Conservation (phyloP, 2,888 invertebrate genomes). For the Agrilus biguttatus region DNA sequence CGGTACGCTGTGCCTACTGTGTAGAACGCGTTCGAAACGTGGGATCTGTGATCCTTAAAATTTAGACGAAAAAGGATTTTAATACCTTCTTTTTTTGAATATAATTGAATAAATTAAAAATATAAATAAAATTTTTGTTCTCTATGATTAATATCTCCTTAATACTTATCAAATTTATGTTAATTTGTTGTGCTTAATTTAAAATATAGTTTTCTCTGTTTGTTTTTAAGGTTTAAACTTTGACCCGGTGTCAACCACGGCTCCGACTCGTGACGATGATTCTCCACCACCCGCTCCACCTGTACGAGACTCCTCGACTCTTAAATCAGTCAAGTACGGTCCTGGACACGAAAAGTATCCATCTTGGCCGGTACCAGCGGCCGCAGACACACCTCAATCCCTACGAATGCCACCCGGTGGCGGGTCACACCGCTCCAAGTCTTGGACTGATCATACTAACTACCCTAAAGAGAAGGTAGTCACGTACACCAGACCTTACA, state of each 20-base stretch:
- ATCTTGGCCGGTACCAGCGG: slow-evolving; percentile 55
- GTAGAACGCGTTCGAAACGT: too few species aligned
- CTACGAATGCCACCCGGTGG: slow-evolving; percentile 31
- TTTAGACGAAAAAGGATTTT: too few species aligned
- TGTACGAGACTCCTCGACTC: slow-evolving; percentile 50
- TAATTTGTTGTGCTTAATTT: too few species aligned
- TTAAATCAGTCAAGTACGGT: slow-evolving; percentile 50
- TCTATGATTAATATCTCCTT: too few species aligned
- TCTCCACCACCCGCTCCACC: slow-evolving; percentile 45
- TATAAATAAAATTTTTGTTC: too few species aligned
- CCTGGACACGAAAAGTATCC: slow-evolving; percentile 63
- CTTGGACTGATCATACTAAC: slow-evolving; percentile 57
- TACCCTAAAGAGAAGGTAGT: slow-evolving; percentile 53
- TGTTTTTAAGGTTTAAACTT: slow-evolving; percentile 8
- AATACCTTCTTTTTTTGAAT: too few species aligned
- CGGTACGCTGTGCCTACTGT: too few species aligned
- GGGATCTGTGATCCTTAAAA: too few species aligned
- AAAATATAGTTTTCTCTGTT: background rate
- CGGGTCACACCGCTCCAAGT: slow-evolving; percentile 50
- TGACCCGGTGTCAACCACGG: slow-evolving; percentile 11
- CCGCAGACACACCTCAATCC: slow-evolving; percentile 36
- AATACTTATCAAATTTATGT: too few species aligned
- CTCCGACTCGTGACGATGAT: slow-evolving; percentile 32
- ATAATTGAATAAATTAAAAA: too few species aligned
- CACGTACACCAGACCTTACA: slow-evolving; percentile 46